phyloP scores from a whole-genome alignment of 64 coral and sea anemone genomes.

The Hydrozoanthus tunicans region DNA sequence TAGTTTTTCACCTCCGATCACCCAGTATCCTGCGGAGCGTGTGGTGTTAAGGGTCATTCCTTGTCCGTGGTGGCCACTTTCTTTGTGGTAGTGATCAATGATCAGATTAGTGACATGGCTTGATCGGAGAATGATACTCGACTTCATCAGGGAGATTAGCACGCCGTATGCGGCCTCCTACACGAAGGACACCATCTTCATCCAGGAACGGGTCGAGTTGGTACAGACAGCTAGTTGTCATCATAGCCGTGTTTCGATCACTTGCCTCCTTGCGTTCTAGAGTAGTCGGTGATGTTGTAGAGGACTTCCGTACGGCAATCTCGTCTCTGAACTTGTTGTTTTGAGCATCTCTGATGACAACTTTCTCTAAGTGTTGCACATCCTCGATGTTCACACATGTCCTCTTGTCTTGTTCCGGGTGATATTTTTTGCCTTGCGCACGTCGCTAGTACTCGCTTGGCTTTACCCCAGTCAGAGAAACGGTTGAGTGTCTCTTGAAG shows the following conservation, averaged over 20 bases:
- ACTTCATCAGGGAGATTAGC: not conserved
- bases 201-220: conserved; percentile 38
- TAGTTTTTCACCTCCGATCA: not conserved
- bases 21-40: not conserved
- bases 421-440: conserved; percentile 5
- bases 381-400: conserved; percentile 20
- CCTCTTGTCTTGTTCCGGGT: not conserved
- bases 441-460: conserved; percentile 4
- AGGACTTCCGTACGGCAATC: not conserved
- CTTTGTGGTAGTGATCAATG: too few species aligned
- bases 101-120: too few species aligned
- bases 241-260: not conserved
- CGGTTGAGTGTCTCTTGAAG: not conserved
- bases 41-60: too few species aligned
- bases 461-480: conserved; percentile 35
- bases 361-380: conserved; percentile 11
- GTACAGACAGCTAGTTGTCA: not conserved
- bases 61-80: too few species aligned
- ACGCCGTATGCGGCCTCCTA: conserved; percentile 8
- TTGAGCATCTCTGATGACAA: conserved; percentile 41
- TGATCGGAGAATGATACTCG: too few species aligned
- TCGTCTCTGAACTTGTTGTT: conserved; percentile 2
- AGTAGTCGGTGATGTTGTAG: not conserved
- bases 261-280: not conserved
- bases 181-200: not conserved